Percentiles rank a stretch among this genome's conserved stretches.
These are phyloP conservation scores for Dorcus parallelipipedus DNA, from an alignment of 2,888 invertebrate genomes.

Conservation along the genomic window DNA sequence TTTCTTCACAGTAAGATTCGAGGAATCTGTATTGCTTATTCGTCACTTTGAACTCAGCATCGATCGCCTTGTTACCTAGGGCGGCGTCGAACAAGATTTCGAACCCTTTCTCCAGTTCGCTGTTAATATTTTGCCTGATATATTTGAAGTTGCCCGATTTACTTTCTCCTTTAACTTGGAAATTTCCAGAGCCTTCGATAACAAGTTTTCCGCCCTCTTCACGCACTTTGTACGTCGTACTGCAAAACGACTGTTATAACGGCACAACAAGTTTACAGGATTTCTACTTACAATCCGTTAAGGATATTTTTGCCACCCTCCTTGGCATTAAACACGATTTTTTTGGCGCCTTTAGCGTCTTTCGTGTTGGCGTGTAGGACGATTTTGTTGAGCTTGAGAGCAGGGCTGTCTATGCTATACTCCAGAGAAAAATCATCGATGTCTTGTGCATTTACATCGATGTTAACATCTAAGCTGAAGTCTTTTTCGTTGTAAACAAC, in stretches of 20 bases:
- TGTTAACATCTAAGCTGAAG: constrained; percentile 53
- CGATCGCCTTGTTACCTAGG: constrained; percentile 67
- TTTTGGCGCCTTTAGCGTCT: constrained; percentile 58
- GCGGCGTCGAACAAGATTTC: constrained; percentile 65
- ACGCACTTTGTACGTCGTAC: constrained; percentile 66
- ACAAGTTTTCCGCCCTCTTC: constrained; percentile 69
- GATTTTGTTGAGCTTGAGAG: constrained; percentile 62
- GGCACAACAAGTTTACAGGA: background rate
- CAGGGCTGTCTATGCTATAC: constrained; percentile 60
- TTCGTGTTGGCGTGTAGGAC: constrained; percentile 63
- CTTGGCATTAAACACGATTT: constrained; percentile 61
- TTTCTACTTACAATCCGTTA: constrained; percentile 59
- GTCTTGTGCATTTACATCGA: constrained; percentile 56
- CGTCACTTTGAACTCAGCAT: constrained; percentile 67
- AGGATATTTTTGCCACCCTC: constrained; percentile 64
- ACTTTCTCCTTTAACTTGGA: constrained; percentile 66
- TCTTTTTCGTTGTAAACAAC: constrained; percentile 35
- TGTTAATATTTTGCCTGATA: constrained; percentile 57
- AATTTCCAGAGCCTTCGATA: constrained; percentile 71
- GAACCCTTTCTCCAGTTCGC: constrained; percentile 37
- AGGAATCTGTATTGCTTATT: constrained; percentile 69
- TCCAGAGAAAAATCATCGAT: constrained; percentile 65
- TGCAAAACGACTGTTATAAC: constrained; percentile 31
- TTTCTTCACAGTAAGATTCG: constrained; percentile 73
- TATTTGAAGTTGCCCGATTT: constrained; percentile 73